Percentiles rank a stretch among this genome's conserved stretches.
Conservation (phyloP, 2,113 vertebrate genomes). For the Anas platyrhynchos region DNA sequence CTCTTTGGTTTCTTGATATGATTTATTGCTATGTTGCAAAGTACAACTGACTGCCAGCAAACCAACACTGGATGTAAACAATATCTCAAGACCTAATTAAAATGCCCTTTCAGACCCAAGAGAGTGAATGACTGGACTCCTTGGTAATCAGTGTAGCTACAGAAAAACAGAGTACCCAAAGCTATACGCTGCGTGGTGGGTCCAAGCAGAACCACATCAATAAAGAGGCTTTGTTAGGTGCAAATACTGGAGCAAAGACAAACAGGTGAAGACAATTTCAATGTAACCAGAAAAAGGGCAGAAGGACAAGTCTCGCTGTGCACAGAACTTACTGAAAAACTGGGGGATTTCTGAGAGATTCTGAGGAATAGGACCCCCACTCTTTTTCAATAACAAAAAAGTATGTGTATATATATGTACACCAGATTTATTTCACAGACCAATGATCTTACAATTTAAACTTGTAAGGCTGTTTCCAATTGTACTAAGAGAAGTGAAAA, state of each 20-base stretch:
- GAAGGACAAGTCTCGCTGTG: background rate
- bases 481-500: background rate
- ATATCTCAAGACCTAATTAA: background rate
- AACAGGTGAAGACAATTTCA: background rate
- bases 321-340: background rate
- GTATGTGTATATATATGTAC: too few relatives aligned
- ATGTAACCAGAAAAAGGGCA: background rate
- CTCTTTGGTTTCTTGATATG: background rate
- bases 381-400: background rate
- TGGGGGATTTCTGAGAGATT: background rate
- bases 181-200: background rate
- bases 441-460: background rate
- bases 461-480: background rate
- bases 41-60: background rate
- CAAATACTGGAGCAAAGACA: background rate
- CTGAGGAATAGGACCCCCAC: background rate
- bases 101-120: background rate
- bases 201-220: background rate
- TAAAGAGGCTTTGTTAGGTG: background rate
- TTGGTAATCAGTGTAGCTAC: background rate
- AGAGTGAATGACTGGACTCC: background rate
- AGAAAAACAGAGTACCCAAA: background rate
- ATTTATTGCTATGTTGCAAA: background rate
- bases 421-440: background rate
- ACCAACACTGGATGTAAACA: background rate